phyloP scores from a whole-genome alignment of 2,888 invertebrate genomes.

The Xestobium rufovillosum region DNA sequence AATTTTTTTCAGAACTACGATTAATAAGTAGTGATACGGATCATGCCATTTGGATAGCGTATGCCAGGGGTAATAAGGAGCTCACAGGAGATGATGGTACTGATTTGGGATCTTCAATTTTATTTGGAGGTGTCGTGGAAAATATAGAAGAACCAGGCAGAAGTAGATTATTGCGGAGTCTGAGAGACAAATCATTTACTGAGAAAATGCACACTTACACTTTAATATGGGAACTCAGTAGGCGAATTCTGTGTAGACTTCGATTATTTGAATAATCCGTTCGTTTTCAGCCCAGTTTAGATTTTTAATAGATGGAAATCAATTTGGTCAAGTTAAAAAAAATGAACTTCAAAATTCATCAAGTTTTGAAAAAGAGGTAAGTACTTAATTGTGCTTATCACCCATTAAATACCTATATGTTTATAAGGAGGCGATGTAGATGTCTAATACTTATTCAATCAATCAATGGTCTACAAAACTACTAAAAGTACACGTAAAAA shows the following conservation, averaged over 20 bases:
- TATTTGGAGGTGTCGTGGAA: constrained; percentile 49
- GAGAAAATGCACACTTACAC: constrained; percentile 57
- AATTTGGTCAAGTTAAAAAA: constrained; percentile 2
- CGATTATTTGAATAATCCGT: too few species aligned
- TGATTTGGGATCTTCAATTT: constrained; percentile 41
- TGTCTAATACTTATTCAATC: too few species aligned
- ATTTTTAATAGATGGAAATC: too few species aligned
- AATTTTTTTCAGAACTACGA: constrained; percentile 37
- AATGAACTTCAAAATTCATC: neutral
- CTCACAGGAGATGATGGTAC: constrained; percentile 33
- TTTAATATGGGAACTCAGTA: constrained; percentile 59
- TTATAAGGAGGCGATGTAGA: too few species aligned
- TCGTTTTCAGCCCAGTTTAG: too few species aligned
- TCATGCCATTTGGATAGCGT: constrained; percentile 34
- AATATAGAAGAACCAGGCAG: constrained; percentile 38
- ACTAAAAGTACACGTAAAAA: too few species aligned
- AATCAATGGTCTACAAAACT: too few species aligned
- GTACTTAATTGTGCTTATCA: neutral
- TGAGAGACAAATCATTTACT: constrained; percentile 41
- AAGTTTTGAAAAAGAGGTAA: neutral
- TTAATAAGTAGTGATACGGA: constrained; percentile 20
- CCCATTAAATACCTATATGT: too few species aligned
- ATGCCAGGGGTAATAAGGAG: constrained; percentile 38
- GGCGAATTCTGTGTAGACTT: too few species aligned
- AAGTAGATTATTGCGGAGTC: constrained; percentile 31